Percentiles rank a stretch among this genome's conserved stretches.
phyloP scores from a whole-genome alignment of 2,797 vertebrate genomes.

The Microctenopoma stevenorrisi region DNA sequence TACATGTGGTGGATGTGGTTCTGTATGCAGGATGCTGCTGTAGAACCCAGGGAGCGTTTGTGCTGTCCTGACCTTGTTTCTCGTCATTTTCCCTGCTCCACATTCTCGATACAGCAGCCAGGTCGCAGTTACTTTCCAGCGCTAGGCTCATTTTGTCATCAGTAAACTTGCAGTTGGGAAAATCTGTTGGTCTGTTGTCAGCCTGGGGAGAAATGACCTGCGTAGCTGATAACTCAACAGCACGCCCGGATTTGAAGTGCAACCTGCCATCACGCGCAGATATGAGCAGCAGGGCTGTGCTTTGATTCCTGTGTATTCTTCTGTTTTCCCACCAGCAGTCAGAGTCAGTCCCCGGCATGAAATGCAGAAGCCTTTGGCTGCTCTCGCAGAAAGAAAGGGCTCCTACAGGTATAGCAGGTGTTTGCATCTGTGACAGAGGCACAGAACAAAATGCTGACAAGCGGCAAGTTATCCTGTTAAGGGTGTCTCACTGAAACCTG shows the following conservation, averaged over 20 bases:
- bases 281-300: neutral
- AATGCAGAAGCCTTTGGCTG: conserved; percentile 18
- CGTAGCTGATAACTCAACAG: conserved; percentile 13
- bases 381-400: conserved; percentile 25
- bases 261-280: conserved; percentile 35
- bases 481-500: conserved; percentile 49
- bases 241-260: conserved; percentile 30
- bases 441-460: conserved; percentile 67
- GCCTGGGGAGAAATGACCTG: conserved; percentile 36
- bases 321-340: neutral
- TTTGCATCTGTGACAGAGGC: conserved; percentile 16
- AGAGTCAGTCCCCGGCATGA: conserved; percentile 14
- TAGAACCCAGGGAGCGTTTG: neutral
- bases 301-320: neutral
- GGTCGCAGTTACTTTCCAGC: conserved; percentile 1
- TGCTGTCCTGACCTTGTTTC: conserved; percentile 23
- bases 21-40: conserved; percentile 13
- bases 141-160: conserved; percentile 9
- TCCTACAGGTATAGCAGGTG: conserved; percentile 51
- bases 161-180: conserved; percentile 25
- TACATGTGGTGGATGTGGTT: conserved; percentile 59
- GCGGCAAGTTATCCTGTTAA: conserved; percentile 53
- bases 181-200: conserved; percentile 38
- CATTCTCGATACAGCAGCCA: conserved; percentile 18
- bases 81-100: conserved; percentile 8